Evolutionary conservation across 2,113 vertebrate genomes (phyloP).

Genomic region (Psephotus haematonotus): DNA sequence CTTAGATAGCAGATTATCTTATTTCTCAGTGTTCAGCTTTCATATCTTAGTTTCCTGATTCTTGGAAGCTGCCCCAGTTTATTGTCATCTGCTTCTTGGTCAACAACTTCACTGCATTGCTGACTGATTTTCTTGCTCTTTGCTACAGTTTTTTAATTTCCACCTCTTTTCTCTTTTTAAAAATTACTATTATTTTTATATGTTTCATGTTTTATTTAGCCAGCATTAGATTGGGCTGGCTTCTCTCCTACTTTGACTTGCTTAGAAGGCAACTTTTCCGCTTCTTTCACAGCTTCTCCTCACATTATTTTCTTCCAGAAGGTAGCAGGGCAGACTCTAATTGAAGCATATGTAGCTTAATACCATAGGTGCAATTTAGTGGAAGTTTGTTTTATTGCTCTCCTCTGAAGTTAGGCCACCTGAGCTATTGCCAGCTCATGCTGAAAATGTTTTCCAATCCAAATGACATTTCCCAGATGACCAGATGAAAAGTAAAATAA

Average conservation of each 20-base stretch:
- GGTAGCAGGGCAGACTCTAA: not conserved
- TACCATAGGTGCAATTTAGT: not conserved
- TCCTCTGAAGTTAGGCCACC: not conserved
- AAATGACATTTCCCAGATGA: not conserved
- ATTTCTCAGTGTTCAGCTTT: not conserved
- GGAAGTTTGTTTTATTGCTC: not conserved
- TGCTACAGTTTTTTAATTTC: not conserved
- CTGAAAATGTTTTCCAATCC: not conserved
- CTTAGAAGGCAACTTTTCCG: not conserved
- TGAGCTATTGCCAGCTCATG: not conserved
- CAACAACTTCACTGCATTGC: not conserved
- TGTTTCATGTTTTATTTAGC: not conserved
- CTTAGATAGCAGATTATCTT: not conserved
- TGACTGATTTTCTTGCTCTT: not conserved
- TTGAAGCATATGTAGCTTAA: not conserved
- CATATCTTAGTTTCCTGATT: not conserved
- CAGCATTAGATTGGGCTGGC: not conserved
- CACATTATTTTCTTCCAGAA: not conserved
- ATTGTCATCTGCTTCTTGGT: not conserved
- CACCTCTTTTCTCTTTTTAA: not conserved
- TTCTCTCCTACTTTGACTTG: not conserved
- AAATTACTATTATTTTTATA: not conserved
- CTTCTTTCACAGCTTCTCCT: not conserved
- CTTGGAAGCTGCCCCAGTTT: not conserved
- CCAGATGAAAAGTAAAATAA: not conserved